Evolutionary conservation across 2,113 vertebrate species (phyloP).

Genomic region (Circaetus gallicus): DNA sequence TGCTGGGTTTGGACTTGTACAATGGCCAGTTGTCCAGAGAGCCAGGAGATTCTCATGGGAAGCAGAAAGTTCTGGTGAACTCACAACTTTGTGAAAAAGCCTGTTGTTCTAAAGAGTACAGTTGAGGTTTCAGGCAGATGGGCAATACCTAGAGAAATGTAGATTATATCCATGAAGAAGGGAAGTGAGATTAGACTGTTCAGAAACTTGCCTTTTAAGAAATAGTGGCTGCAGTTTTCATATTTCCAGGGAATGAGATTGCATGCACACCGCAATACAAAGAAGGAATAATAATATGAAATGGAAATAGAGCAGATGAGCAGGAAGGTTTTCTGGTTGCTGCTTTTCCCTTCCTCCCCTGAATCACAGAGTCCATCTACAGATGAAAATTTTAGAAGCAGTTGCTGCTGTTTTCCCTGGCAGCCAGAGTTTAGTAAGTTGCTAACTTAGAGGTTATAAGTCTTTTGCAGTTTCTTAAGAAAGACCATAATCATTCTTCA

Average conservation of each 20-base stretch:
- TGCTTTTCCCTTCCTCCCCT: not conserved
- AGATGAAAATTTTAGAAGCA: not conserved
- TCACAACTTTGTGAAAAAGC: not conserved
- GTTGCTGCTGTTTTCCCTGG: not conserved
- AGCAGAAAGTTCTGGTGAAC: not conserved
- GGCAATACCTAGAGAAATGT: not conserved
- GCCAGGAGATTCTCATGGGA: not conserved
- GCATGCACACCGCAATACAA: not conserved
- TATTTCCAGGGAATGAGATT: not conserved
- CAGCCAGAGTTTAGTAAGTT: not conserved
- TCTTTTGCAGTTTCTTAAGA: not conserved
- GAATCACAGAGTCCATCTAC: not conserved
- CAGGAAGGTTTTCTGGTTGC: not conserved
- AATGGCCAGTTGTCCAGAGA: not conserved
- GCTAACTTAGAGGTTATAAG: not conserved
- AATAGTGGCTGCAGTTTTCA: not conserved
- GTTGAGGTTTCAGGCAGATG: not conserved
- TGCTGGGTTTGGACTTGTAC: not conserved
- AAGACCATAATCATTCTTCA: not conserved
- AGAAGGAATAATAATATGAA: slow-evolving; percentile 17
- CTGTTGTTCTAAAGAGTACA: not conserved
- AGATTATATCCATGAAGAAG: not conserved
- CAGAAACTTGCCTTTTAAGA: not conserved
- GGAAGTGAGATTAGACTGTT: not conserved
- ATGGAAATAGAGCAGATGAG: slow-evolving; percentile 11